Base-by-base conservation (phyloP, 2,888 invertebrate genomes). In the Macaria notata region DNA sequence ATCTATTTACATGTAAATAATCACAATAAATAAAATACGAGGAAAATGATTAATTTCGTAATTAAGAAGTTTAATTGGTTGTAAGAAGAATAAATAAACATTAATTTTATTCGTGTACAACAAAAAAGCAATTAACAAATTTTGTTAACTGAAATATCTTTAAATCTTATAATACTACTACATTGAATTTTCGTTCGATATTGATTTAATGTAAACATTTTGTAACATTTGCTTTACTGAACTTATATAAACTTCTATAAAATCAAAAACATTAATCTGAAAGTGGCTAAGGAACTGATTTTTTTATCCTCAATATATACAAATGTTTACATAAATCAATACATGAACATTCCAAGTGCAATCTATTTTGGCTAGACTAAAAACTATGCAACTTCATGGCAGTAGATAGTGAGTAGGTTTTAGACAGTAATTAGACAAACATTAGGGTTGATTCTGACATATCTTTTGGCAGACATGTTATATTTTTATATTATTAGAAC, bases 341-440 rank as follows among this genome's bases (percentile, higher is more conserved):
- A 44, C 9, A 33, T 41, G 8, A 19, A 5, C 9, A 30, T 49
- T 41, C 46, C 36, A 38, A 45, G 49, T 61, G 57, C 61, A 48
- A 45, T 46, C 54, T 56, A 61, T 50, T 30, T 41, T 42, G 31
- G 30, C 50, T 60, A 56, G 44, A 46, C 29, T 54, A 54, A 31
- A 45, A 31, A 36, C 45, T 47, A 58, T 30, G 49, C 53, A 33
- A 59, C 64, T 49, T 54, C 4, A 49, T 50, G 75, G 75, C 75
- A 74, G 74, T 74, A 69, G 46, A 46, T 9, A 54, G 63, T 63
- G 58, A 60, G 63, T 62, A 64, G 63, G 54, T 59, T 49, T 56
- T 61, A 64, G 33, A 36, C 33, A 36, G 2, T 36, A 36, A 36
- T 36, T 36, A 36, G 33, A 36, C 33, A 36, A 6, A 36, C 33